Base-by-base conservation (phyloP, 2,113 vertebrate genomes). In the Pogona vitticeps region DNA sequence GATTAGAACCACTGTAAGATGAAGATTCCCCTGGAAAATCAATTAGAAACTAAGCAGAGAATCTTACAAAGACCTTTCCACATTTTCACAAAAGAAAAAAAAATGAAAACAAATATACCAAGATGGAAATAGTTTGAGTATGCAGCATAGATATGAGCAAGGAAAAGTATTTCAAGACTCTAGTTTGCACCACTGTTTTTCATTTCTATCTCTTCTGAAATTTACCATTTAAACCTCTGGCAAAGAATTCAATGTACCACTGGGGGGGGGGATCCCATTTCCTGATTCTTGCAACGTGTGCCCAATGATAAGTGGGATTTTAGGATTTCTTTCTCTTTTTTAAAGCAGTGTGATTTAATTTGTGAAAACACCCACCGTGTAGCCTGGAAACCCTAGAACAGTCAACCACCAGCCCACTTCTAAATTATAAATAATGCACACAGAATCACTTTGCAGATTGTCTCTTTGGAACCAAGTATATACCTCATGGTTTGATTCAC, bases 371-470 rank as follows among this genome's bases (percentile, higher is more conserved):
- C n/a, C 92, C 77, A 86, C 80, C 3, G 1, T 80, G 84, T 23
- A 94, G 71, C 75, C 76, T 87, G 36, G 81, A 80, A 94, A 95
- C 56, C 38, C 76, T 91, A 85, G 73, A 75, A 90, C 80, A 89
- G 94, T 83, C 83, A 71, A 83, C 46, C 73, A 92, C 93, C 92
- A 92, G 91, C 73, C 75, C 1, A 46, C 59, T 70, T 52, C 56
- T 91, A 86, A 94, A 91, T 92, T 28, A 86, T 58, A 90, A 31
- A 80, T 91, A 86, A 92, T 31, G 72, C 82, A 86, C 81, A 88
- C 36, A 1, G 91, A 89, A 87, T 87, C 70, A 82, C 31, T 84
- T 1, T 89, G 28, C 4, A 92, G 80, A 86, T 40, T 83, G 38
- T 76, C 78, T 88, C 82, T 89, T 82, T 77, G 61, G 80, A 91